Conservation (phyloP, 2,113 vertebrate species). For the Semnornis frantzii region DNA sequence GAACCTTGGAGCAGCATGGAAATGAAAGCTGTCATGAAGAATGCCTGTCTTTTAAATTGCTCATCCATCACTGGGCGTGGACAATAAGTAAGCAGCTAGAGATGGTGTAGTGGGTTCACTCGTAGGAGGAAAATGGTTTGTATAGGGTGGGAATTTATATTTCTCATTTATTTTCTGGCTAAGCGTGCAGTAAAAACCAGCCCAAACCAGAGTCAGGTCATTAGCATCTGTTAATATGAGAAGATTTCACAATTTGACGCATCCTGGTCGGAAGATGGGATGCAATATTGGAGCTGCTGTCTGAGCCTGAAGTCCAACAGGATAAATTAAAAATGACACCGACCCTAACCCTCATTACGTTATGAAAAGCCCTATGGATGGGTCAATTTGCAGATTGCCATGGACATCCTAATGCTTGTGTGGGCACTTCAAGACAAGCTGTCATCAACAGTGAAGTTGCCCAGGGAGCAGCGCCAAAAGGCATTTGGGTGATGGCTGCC, state of each 20-base stretch:
- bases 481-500: constrained; percentile 71
- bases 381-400: constrained; percentile 71
- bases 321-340: constrained; percentile 49
- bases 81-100: constrained; percentile 22
- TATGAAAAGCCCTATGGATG: constrained; percentile 53
- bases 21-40: constrained; percentile 13
- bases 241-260: constrained; percentile 32
- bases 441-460: constrained; percentile 75
- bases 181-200: constrained; percentile 28
- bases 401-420: constrained; percentile 62
- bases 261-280: not conserved
- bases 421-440: constrained; percentile 74
- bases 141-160: constrained; percentile 1
- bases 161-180: constrained; percentile 3
- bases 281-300: not conserved
- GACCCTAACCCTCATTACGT: constrained; percentile 50
- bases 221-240: constrained; percentile 37
- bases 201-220: constrained; percentile 1
- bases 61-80: not conserved
- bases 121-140: constrained; percentile 28
- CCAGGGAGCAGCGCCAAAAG: constrained; percentile 73
- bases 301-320: not conserved
- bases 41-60: constrained; percentile 28
- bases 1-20: not conserved
- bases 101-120: not conserved